Evolutionary conservation across 2,888 invertebrate genomes (phyloP).

Genomic region (Gandaritis pyraliata): DNA sequence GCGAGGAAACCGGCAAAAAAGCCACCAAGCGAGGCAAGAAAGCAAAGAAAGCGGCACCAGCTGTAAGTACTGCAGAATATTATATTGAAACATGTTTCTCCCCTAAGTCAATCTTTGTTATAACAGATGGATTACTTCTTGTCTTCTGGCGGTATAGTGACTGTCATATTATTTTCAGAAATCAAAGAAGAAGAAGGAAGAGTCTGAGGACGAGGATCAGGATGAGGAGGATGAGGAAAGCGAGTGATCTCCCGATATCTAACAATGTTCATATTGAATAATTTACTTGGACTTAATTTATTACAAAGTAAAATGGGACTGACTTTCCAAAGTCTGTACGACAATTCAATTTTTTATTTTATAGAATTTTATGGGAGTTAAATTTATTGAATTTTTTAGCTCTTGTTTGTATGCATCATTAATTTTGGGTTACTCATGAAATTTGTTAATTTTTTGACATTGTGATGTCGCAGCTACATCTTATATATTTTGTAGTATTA

Average conservation of each 20-base stretch:
- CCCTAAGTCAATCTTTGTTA: no score
- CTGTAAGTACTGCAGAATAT: slow-evolving; percentile 59
- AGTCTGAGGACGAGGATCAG: slow-evolving; percentile 86
- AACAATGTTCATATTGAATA: slow-evolving; percentile 83
- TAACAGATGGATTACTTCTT: background rate
- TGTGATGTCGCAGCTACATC: slow-evolving; percentile 61
- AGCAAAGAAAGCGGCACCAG: slow-evolving; percentile 74
- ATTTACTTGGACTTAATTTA: slow-evolving; percentile 84
- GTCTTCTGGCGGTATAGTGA: background rate
- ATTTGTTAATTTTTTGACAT: slow-evolving; percentile 66
- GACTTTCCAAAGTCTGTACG: slow-evolving; percentile 81
- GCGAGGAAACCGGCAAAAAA: slow-evolving; percentile 81
- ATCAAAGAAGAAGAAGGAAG: slow-evolving; percentile 86
- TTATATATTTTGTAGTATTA: slow-evolving; percentile 60
- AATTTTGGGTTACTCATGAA: slow-evolving; percentile 63
- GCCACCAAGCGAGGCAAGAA: slow-evolving; percentile 85
- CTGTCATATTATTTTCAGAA: slow-evolving; percentile 54
- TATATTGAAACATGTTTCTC: no score
- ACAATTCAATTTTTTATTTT: slow-evolving; percentile 51
- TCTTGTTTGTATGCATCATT: slow-evolving; percentile 50
- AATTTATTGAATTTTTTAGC: slow-evolving; percentile 45
- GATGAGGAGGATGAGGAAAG: slow-evolving; percentile 87
- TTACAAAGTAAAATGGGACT: slow-evolving; percentile 81
- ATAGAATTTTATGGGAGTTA: slow-evolving; percentile 42
- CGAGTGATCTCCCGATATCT: slow-evolving; percentile 83